Percentiles rank a stretch among this genome's conserved stretches.
These are phyloP conservation scores for Darwinula stevensoni DNA, from an alignment of 2,888 invertebrate species.

Conservation along the genomic window DNA sequence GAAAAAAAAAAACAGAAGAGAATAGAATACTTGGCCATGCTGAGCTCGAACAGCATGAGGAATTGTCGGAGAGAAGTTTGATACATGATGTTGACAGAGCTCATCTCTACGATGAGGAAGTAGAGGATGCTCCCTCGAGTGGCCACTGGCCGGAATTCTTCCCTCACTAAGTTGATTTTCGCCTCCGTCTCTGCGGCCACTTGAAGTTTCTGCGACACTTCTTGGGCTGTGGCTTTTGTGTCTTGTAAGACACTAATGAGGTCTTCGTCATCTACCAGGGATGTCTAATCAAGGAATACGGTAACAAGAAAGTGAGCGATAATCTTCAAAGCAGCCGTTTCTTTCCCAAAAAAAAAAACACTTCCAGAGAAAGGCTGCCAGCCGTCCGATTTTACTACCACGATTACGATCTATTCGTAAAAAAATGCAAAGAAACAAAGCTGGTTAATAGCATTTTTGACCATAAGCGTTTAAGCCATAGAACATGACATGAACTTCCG, in stretches of 20 bases:
- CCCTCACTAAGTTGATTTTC: constrained; percentile 71
- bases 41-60: constrained; percentile 66
- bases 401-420: too few relatives aligned
- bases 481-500: too few relatives aligned
- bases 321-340: too few relatives aligned
- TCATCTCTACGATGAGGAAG: constrained; percentile 90
- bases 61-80: constrained; percentile 87
- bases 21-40: constrained; percentile 36
- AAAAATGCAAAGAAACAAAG: too few relatives aligned
- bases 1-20: background rate
- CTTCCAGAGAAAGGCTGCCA: too few relatives aligned
- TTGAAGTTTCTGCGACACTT: constrained; percentile 72
- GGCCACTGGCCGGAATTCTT: constrained; percentile 84
- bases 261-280: constrained; percentile 81
- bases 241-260: constrained; percentile 62
- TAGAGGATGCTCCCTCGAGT: constrained; percentile 77
- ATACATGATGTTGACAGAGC: constrained; percentile 83
- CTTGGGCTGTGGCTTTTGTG: constrained; percentile 64
- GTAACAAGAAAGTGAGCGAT: too few relatives aligned
- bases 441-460: too few relatives aligned
- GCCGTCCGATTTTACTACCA: too few relatives aligned
- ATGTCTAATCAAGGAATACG: constrained; percentile 30
- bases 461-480: too few relatives aligned
- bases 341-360: constrained; percentile 5
- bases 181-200: constrained; percentile 77